Percentiles rank a stretch among this genome's conserved stretches.
These are phyloP conservation scores for Prunella himalayana DNA, from an alignment of 2,113 vertebrate species.

Conservation along the genomic window DNA sequence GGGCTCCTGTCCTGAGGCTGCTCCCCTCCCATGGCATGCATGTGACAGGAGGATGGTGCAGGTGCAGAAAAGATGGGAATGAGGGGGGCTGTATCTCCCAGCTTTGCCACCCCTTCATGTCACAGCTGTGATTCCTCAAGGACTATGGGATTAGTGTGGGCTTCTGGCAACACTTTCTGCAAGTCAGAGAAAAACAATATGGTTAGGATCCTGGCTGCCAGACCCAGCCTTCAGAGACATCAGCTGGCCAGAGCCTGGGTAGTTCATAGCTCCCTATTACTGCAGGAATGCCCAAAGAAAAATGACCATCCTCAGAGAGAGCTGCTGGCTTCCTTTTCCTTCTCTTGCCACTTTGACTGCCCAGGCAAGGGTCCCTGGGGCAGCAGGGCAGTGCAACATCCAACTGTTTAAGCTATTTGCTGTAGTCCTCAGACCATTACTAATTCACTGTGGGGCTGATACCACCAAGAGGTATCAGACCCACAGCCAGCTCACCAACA, in stretches of 20 bases:
- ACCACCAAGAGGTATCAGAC: background rate
- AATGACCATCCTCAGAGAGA: background rate
- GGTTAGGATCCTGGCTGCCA: background rate
- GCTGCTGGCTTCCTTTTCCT: background rate
- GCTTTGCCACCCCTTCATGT: background rate
- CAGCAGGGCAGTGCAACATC: background rate
- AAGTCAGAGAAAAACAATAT: slow-evolving; percentile 23
- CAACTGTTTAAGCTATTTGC: background rate
- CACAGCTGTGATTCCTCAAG: slow-evolving; percentile 39
- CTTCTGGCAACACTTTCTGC: slow-evolving; percentile 34
- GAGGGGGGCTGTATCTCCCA: background rate
- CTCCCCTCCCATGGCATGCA: background rate
- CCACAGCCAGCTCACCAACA: background rate
- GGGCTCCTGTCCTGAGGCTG: background rate
- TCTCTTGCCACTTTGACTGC: background rate
- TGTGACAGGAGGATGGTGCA: background rate
- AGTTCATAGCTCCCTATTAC: background rate
- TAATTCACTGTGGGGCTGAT: background rate
- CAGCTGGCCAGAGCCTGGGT: background rate
- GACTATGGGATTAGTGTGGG: background rate
- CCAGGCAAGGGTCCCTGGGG: background rate
- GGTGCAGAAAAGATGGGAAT: background rate
- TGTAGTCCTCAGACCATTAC: background rate
- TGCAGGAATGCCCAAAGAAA: background rate
- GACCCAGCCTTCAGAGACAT: background rate